Base-by-base conservation (phyloP, 2,113 vertebrate species). In the Hyla sarda region DNA sequence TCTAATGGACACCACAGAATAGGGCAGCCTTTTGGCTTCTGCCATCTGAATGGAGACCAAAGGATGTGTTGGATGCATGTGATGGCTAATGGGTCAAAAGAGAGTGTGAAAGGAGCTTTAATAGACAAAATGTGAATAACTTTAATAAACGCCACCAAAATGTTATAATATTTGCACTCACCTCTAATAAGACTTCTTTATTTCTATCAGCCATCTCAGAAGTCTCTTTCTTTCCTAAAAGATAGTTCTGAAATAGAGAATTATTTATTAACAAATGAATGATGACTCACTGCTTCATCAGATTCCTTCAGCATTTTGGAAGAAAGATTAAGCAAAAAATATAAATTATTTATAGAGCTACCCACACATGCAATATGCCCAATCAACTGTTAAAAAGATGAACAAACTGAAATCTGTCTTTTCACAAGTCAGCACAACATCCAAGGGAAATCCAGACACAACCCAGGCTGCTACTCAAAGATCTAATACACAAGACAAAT, bases 121-220 rank as follows among this genome's bases (percentile, higher is more conserved):
- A 65, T 65, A 14, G 47, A 28, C 14, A 75, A 47, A 14, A 50
- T 47, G 23, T 25, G 45, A 48, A 17, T 25, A n/a, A 75, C 41
- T 50, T 28, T 16, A 5, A 48, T 75, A 1, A 73, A 47, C 25
- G 37, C n/a, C 21, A 65, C 14, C 13, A n/a, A 28, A 5, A 7
- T 75, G n/a, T 28, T 75, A 78, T 17, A n/a, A 37, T 34, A 16
- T 14, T 34, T 7, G 8, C n/a, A 1, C 90, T 92, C 88, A 99
- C 98, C 96, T 99, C 97, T 45, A 99, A 89, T 3, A 99, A 90
- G 75, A 98, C 98, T 90, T 99, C 98, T 90, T 99, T 99, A 89
- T 99, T 99, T 92, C 97, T 94, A 88, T 99, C 98, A 75, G 97
- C 97, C 97, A 99, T 99, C 90, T 99, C 98, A 41, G 94, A 96